Conservation (phyloP, 1,140 invertebrate genomes). For the Oreohelix idahoensis region DNA sequence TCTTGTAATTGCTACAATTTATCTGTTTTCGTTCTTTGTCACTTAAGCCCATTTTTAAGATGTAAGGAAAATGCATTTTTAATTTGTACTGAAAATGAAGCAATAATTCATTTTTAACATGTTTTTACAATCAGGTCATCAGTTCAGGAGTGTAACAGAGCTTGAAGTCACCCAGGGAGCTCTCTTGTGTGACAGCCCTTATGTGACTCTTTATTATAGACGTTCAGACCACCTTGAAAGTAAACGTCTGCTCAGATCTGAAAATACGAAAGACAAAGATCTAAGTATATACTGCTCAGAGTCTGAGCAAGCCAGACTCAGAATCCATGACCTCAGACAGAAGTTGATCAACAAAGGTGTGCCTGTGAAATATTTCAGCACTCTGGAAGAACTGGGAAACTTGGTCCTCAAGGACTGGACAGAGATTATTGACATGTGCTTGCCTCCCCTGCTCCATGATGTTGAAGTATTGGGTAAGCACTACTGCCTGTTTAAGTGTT, state of each 20-base stretch:
- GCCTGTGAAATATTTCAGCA: slow-evolving; percentile 68
- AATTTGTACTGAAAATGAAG: not conserved
- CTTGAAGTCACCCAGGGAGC: slow-evolving; percentile 70
- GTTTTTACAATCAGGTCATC: slow-evolving; percentile 41
- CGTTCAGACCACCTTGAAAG: slow-evolving; percentile 68
- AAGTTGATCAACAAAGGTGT: slow-evolving; percentile 70
- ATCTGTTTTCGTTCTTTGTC: too few species aligned
- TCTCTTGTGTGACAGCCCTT: slow-evolving; percentile 58
- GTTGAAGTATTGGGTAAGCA: slow-evolving; percentile 43
- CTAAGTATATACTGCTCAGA: slow-evolving; percentile 48
- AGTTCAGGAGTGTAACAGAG: slow-evolving; percentile 67
- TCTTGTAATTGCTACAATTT: too few species aligned
- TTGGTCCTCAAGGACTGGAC: slow-evolving; percentile 68
- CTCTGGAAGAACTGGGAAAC: slow-evolving; percentile 61
- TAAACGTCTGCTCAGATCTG: slow-evolving; percentile 40
- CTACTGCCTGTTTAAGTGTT: too few species aligned
- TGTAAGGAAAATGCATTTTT: too few species aligned
- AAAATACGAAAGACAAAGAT: not conserved
- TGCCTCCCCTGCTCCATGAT: slow-evolving; percentile 55
- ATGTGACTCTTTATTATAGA: slow-evolving; percentile 68
- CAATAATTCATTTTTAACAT: not conserved
- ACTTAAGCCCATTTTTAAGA: too few species aligned
- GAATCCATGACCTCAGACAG: slow-evolving; percentile 66
- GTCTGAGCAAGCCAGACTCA: slow-evolving; percentile 63
- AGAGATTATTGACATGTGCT: slow-evolving; percentile 64